Base-by-base conservation (phyloP, 2,797 vertebrate species). In the Pampus argenteus region DNA sequence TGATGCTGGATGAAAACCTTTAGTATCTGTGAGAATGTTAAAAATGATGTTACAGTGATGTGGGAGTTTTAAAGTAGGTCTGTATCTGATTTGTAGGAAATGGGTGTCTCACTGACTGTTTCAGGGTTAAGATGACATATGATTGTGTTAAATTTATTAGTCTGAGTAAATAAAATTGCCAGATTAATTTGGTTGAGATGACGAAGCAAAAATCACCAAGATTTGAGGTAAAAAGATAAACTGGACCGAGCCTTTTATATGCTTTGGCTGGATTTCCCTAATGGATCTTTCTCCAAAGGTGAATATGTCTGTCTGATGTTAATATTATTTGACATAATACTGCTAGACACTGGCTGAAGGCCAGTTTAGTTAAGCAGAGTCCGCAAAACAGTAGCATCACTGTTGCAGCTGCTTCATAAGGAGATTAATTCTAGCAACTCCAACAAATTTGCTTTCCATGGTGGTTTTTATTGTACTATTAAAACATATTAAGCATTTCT, bases 1-100 rank as follows among this genome's bases (percentile, higher is more conserved):
- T 60, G 78, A 78, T 68, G 55, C 56, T 67, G 49, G 22, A 79
- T 66, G 31, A 59, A 84, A 84, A 55, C 56, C 42, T 64, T 18
- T 18, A 45, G 52, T 61, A 65, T 82, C n/a, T 67, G 42, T 31
- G 49, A 31, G 71, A 78, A 66, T 61, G 56, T 40, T 23, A n/a
- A 71, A 61, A 68, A 65, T 22, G 3, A 69, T 44, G 18, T 52
- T 48, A 2, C 56, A 45, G 20, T 58, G 15, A 54, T 31, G 36
- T 9, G 15, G 36, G 9, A 38, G 45, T 47, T 36, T 58, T 34
- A 68, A 51, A 61, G 31, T 28, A 18, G 59, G 29, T 14, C 28
- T 57, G 10, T 36, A 40, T 59, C 6, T 64, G 11, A 48, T 63
- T 38, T 18, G 44, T 6, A 50, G 5, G 7, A 29, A 65, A 34